Evolutionary conservation across 2,888 invertebrate genomes (phyloP).

Genomic region (Trisateles emortualis): DNA sequence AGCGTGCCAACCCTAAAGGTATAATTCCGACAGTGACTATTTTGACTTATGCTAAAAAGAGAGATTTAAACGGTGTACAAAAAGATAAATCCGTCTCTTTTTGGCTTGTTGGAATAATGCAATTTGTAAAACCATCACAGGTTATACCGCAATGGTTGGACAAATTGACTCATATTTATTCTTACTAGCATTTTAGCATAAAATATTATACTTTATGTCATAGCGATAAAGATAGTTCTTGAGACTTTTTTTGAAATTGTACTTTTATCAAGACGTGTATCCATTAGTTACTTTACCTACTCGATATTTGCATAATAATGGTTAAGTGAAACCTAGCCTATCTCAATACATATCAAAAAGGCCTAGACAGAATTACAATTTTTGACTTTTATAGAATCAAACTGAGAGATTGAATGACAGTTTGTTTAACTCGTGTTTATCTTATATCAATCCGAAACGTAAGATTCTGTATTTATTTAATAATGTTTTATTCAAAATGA

Average conservation of each 20-base stretch:
- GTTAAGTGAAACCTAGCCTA: not conserved
- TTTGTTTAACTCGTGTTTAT: too few relatives aligned
- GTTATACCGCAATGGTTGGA: constrained; percentile 15
- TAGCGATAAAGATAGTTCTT: not conserved
- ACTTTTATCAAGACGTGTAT: not conserved
- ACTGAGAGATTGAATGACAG: too few relatives aligned
- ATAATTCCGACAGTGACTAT: constrained; percentile 23
- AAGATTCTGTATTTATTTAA: too few relatives aligned
- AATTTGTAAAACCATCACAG: constrained; percentile 25
- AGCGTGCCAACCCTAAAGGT: constrained; percentile 28
- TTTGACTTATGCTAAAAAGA: constrained; percentile 34
- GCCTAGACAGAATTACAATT: not conserved
- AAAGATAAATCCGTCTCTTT: constrained; percentile 33
- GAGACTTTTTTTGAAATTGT: not conserved
- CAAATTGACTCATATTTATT: constrained; percentile 32
- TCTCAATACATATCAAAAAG: not conserved
- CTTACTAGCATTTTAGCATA: constrained; percentile 13
- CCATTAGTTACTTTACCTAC: not conserved
- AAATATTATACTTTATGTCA: not conserved
- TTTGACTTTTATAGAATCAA: not conserved
- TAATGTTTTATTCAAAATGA: too few relatives aligned
- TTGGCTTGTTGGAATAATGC: constrained; percentile 20
- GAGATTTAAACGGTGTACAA: constrained; percentile 18
- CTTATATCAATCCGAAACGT: too few relatives aligned
- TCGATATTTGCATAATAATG: not conserved